phyloP scores from a whole-genome alignment of 2,888 invertebrate genomes.

The Atrina japonica region DNA sequence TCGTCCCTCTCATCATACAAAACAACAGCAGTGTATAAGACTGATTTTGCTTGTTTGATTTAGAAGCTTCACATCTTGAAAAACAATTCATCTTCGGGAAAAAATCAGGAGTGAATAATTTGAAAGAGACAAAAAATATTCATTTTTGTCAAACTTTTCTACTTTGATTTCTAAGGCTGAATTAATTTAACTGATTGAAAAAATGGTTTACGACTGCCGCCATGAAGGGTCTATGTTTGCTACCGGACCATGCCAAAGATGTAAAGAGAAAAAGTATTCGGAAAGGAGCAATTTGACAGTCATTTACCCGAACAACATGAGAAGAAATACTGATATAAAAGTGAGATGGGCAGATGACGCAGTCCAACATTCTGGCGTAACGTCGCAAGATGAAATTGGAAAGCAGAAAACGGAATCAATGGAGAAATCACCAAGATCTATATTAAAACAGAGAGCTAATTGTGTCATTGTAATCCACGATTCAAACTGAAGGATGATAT shows the following conservation, averaged over 20 bases:
- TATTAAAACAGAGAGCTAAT: constrained; percentile 14
- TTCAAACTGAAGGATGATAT: constrained; percentile 17
- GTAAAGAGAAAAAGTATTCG: constrained; percentile 4
- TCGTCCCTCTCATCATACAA: no score
- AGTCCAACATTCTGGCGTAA: background rate
- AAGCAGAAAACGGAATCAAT: background rate
- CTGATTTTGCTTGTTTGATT: no score
- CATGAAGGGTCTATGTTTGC: constrained; percentile 19
- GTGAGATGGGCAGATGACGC: constrained; percentile 10
- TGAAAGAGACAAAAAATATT: no score
- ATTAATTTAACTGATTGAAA: no score
- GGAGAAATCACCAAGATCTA: constrained; percentile 4
- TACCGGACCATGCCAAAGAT: constrained; percentile 8
- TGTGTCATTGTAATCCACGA: constrained; percentile 22
- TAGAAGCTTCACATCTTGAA: no score
- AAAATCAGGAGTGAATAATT: no score
- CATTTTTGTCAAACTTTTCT: no score
- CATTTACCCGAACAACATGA: constrained; percentile 1
- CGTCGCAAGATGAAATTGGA: background rate
- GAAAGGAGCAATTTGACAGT: constrained; percentile 1
- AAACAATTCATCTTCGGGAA: no score
- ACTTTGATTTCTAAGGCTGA: no score
- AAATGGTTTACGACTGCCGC: constrained; percentile 19
- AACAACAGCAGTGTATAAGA: no score
- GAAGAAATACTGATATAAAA: background rate